phyloP scores from a whole-genome alignment of 1,140 invertebrate species.

The Neodiprion virginianus region DNA sequence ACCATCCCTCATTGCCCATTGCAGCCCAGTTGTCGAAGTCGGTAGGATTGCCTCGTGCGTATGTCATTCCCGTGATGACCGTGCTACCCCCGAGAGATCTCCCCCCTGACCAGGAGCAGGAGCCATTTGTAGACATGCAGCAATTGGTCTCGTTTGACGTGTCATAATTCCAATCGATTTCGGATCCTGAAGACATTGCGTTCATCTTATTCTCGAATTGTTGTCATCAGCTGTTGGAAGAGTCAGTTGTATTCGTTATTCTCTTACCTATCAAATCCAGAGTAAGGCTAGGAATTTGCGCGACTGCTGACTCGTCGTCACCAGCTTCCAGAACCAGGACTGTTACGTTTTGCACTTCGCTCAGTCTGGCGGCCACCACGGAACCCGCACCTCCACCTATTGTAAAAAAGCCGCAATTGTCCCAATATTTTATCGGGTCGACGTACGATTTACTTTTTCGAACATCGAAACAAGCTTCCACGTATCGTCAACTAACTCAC shows the following conservation, averaged over 20 bases:
- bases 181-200: constrained; percentile 58
- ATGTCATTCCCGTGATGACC: constrained; percentile 82
- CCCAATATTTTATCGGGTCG: too few species aligned
- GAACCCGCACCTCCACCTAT: constrained; percentile 70
- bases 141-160: constrained; percentile 85
- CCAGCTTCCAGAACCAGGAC: constrained; percentile 68
- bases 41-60: constrained; percentile 74
- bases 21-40: constrained; percentile 81
- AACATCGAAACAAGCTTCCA: constrained; percentile 35
- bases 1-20: constrained; percentile 87
- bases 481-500: constrained; percentile 50
- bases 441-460: neutral
- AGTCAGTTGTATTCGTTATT: too few species aligned
- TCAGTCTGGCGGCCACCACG: constrained; percentile 75
- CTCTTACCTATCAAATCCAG: constrained; percentile 39
- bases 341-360: constrained; percentile 61
- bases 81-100: constrained; percentile 83
- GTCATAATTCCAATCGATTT: constrained; percentile 86
- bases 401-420: constrained; percentile 6
- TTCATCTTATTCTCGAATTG: constrained; percentile 41
- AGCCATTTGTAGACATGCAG: constrained; percentile 74
- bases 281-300: constrained; percentile 77
- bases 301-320: constrained; percentile 80
- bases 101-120: constrained; percentile 84
- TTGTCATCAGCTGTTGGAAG: too few species aligned